Evolutionary conservation across 2,888 invertebrate species (phyloP), one percentile per base, ranked within the genome.

Genomic region (Erynnis tages): DNA sequence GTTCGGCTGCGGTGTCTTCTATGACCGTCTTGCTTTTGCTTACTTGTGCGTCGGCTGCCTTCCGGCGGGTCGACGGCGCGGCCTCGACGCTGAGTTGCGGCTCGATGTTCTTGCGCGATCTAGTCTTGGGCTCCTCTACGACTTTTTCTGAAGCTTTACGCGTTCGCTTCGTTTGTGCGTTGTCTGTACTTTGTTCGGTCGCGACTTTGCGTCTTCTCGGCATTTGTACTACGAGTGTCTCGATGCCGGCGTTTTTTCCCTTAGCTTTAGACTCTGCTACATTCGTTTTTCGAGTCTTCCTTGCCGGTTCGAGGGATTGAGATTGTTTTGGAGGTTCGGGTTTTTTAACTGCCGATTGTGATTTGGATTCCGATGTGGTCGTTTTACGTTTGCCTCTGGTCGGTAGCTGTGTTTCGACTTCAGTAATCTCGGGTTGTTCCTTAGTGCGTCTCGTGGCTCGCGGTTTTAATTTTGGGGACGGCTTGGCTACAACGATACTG

Each of bases 401-500:
- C 27, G 4, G 21, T 14, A 14, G 6, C 4, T 25, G 17, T 2
- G 13, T 25, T 35, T 19, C 14, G 3, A 2, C 17, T 14, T n/a
- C 16, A 1, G 16, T 3, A 32, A 7, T 23, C 8, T 40, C 11
- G 1, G 4, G 6, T 3, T 47, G 11, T 16, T 45, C n/a, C 41
- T 30, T 55, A 30, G 19, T 19, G 30, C n/a, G 54, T 52, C 57
- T 61, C 11, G 43, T 50, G 16, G 61, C 47, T 30, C 55, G 62
- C 1, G 79, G 75, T 54, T 78, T 76, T 8, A 68, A 1, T 34
- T 66, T 60, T 0, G 81, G 80, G 0, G 78, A 73, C 0, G 74
- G 71, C 55, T 78, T 76, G 1, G 46, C 55, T 0, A 77, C 58
- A 1, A 71, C 71, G 0, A 76, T 61, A 4, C 63, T 65, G 0